Evolutionary conservation across 2,888 invertebrate species (phyloP).

Genomic region (Torymus aiolomorphi): DNA sequence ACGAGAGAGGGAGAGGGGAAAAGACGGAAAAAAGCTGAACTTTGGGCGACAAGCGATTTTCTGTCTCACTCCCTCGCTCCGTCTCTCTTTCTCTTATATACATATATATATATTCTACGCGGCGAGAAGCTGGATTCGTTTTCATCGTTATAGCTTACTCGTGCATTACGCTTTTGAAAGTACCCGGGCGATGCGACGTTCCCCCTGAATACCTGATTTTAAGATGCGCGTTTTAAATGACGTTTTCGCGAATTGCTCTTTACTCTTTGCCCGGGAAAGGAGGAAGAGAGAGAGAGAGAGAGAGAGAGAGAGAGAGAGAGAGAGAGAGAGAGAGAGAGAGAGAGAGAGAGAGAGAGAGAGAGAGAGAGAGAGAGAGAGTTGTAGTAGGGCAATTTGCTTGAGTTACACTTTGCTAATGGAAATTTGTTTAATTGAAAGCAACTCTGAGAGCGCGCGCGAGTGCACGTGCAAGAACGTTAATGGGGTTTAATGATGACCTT

Average conservation of each 20-base stretch:
- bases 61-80: neutral
- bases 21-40: neutral
- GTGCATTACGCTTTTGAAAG: constrained; percentile 34
- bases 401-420: constrained; percentile 28
- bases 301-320: neutral
- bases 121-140: constrained; percentile 41
- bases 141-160: constrained; percentile 17
- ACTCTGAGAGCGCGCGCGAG: no score
- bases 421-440: constrained; percentile 27
- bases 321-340: no score
- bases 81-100: constrained; percentile 8
- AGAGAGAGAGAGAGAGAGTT: neutral
- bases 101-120: neutral
- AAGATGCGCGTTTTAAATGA: constrained; percentile 21
- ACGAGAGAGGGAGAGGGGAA: neutral
- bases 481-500: constrained; percentile 1
- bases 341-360: no score
- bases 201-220: constrained; percentile 47
- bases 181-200: neutral
- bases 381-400: constrained; percentile 21
- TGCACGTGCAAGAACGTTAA: neutral
- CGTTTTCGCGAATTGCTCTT: constrained; percentile 18
- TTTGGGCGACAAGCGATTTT: neutral
- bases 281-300: no score
- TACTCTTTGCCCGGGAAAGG: neutral